Evolutionary conservation across 2,888 invertebrate genomes (phyloP).

Genomic region (Gymnoscelis rufifasciata): DNA sequence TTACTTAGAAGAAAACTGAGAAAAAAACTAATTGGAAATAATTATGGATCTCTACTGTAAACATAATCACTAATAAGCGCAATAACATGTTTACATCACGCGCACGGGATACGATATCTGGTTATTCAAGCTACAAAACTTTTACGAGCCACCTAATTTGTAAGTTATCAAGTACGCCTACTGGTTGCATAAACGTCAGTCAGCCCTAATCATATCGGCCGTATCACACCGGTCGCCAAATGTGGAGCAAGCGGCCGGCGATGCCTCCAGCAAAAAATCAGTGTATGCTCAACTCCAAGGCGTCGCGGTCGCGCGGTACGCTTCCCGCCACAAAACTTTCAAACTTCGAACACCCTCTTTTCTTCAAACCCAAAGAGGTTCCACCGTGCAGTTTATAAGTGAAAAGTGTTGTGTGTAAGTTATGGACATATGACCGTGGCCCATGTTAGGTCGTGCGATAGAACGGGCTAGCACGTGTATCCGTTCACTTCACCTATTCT

Average conservation of each 20-base stretch:
- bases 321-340: conserved; percentile 33
- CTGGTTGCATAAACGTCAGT: conserved; percentile 24
- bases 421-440: conserved; percentile 68
- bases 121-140: conserved; percentile 8
- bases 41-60: too few relatives aligned
- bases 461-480: conserved; percentile 68
- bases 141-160: conserved; percentile 14
- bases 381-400: conserved; percentile 35
- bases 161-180: conserved; percentile 16
- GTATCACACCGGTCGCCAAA: conserved; percentile 74
- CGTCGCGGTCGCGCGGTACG: conserved; percentile 65
- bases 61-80: background rate
- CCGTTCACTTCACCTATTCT: conserved; percentile 72
- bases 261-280: conserved; percentile 78
- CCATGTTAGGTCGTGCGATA: conserved; percentile 61
- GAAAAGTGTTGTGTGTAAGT: conserved; percentile 71
- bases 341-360: conserved; percentile 33
- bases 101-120: background rate
- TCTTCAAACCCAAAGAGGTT: conserved; percentile 17
- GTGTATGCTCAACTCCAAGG: conserved; percentile 71
- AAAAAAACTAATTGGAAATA: too few relatives aligned
- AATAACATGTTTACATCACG: conserved; percentile 3
- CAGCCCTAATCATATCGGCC: conserved; percentile 49
- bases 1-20: background rate
- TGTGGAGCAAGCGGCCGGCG: conserved; percentile 66